Percentiles rank a stretch among this genome's conserved stretches.
Conservation (phyloP, 1,140 invertebrate species). For the Eupristina koningsbergeri region DNA sequence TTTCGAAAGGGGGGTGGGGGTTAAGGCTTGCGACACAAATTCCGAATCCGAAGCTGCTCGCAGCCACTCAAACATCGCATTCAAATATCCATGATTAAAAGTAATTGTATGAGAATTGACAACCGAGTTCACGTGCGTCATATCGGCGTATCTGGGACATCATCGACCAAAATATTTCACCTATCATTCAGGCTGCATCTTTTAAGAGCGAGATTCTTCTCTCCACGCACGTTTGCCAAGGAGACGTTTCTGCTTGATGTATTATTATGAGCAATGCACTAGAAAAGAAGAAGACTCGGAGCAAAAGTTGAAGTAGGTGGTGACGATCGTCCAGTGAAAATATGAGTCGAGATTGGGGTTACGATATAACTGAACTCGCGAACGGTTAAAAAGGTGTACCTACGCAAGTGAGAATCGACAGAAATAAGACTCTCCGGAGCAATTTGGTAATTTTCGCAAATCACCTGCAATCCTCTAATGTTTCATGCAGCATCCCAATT, state of each 20-base stretch:
- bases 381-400: background rate
- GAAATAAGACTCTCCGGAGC: background rate
- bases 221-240: background rate
- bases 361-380: background rate
- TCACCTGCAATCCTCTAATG: background rate
- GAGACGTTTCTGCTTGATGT: background rate
- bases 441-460: background rate
- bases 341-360: background rate
- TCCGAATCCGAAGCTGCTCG: too few species aligned
- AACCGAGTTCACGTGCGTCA: background rate
- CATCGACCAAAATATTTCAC: background rate
- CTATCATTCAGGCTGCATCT: background rate
- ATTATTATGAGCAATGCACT: slow-evolving; percentile 3
- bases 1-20: too few species aligned
- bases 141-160: background rate
- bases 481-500: background rate
- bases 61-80: too few species aligned
- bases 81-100: too few species aligned
- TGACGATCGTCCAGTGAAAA: background rate
- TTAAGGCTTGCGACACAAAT: too few species aligned
- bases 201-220: background rate
- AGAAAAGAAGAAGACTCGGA: background rate
- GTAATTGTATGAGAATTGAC: background rate
- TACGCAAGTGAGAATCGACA: background rate
- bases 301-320: background rate